These are phyloP conservation scores for Gambusia affinis DNA, from an alignment of 2,113 vertebrate genomes.

Conservation along the genomic window DNA sequence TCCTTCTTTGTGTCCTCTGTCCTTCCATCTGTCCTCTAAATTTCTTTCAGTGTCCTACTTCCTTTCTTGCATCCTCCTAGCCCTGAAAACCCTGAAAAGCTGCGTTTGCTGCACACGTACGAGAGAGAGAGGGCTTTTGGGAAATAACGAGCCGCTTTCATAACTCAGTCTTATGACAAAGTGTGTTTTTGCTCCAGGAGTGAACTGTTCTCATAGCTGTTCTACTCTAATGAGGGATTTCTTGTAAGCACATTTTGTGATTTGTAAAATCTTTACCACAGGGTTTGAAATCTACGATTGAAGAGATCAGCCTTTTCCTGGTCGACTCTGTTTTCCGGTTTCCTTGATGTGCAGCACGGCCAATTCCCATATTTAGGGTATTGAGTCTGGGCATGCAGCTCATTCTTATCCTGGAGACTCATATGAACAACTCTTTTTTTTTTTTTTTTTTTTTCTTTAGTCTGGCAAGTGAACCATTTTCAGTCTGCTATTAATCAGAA, in stretches of 20 bases:
- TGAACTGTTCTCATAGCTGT: background rate
- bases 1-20: too few species aligned
- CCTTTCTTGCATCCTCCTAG: too few species aligned
- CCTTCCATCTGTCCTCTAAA: too few species aligned
- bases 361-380: background rate
- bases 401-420: background rate
- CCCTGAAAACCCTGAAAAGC: too few species aligned
- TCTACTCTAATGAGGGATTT: too few species aligned
- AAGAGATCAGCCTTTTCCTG: too few species aligned
- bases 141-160: background rate
- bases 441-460: background rate
- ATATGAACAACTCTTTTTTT: background rate
- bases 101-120: too few species aligned
- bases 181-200: background rate
- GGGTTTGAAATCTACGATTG: too few species aligned
- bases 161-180: background rate
- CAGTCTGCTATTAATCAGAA: background rate
- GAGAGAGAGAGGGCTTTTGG: background rate
- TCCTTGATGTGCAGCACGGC: background rate
- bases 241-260: too few species aligned
- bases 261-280: too few species aligned
- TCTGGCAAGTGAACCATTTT: background rate
- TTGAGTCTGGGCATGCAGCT: background rate
- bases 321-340: too few species aligned
- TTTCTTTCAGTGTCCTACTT: too few species aligned